Conservation (phyloP, 1,140 invertebrate species). For the Apis laboriosa region DNA sequence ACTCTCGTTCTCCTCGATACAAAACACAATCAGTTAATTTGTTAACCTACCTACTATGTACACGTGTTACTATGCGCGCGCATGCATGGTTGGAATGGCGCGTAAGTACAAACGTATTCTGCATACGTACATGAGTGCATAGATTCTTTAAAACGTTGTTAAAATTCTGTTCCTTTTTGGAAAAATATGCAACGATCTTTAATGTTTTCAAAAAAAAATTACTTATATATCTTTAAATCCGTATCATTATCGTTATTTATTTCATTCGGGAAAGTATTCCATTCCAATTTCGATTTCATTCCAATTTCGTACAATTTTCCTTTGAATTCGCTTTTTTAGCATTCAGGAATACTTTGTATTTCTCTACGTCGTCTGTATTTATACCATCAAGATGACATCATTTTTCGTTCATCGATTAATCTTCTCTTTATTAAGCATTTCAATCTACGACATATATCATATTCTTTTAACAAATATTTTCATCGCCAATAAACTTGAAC, state of each 20-base stretch:
- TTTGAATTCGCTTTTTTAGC: background rate
- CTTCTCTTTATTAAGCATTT: background rate
- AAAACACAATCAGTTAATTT: conserved; percentile 81
- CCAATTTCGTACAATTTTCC: background rate
- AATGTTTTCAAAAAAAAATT: background rate
- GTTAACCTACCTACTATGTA: conserved; percentile 81
- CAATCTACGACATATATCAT: background rate
- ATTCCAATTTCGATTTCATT: background rate
- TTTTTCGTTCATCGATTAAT: conserved; percentile 1
- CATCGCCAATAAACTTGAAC: background rate
- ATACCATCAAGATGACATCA: background rate
- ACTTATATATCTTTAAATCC: no score
- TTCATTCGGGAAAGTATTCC: no score
- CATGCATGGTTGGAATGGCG: conserved; percentile 74
- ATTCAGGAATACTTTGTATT: background rate
- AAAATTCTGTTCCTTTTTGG: conserved; percentile 9
- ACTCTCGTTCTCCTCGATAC: conserved; percentile 74
- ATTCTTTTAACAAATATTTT: background rate
- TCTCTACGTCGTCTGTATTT: background rate
- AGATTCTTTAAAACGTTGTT: conserved; percentile 37
- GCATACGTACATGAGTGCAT: conserved; percentile 70
- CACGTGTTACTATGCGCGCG: conserved; percentile 78
- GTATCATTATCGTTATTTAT: no score
- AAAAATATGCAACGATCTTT: conserved; percentile 44
- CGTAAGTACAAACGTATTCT: conserved; percentile 58